These are phyloP conservation scores for Hemibagrus guttatus DNA, from an alignment of 2,797 vertebrate species.

Conservation along the genomic window DNA sequence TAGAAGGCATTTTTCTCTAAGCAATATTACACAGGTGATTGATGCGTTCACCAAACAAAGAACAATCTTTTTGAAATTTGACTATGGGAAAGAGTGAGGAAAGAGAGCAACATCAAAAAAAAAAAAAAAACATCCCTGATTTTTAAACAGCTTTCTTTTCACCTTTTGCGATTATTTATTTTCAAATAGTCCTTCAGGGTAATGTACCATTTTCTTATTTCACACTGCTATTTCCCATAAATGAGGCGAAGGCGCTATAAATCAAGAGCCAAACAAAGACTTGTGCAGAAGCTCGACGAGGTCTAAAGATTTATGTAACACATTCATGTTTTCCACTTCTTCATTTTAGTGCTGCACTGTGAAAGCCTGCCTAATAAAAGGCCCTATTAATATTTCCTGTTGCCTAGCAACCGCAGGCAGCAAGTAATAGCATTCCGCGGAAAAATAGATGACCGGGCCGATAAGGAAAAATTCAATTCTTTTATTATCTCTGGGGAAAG, in stretches of 20 bases:
- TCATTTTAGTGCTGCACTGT: conserved; percentile 98
- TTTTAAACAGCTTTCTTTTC: conserved; percentile 91
- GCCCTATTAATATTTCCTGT: conserved; percentile 99
- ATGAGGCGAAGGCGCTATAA: conserved; percentile 98
- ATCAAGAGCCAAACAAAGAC: conserved; percentile 99
- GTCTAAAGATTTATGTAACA: conserved; percentile 99
- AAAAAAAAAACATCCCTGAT: conserved; percentile 55
- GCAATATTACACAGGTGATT: conserved; percentile 60
- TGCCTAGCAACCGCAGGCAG: conserved; percentile 96
- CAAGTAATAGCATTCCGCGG: conserved; percentile 99
- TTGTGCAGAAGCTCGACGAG: conserved; percentile 93
- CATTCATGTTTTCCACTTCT: conserved; percentile 99
- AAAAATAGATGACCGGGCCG: conserved; percentile 98
- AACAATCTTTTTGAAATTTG: conserved; percentile 60
- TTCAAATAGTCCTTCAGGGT: conserved; percentile 97
- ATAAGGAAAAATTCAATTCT: conserved; percentile 99
- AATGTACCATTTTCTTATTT: conserved; percentile 99
- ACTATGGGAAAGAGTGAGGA: conserved; percentile 26
- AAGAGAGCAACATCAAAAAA: conserved; percentile 21
- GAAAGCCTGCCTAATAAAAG: conserved; percentile 99
- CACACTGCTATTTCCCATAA: conserved; percentile 96
- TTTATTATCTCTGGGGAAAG: conserved; percentile 99
- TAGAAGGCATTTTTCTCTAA: conserved; percentile 58
- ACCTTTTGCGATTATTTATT: conserved; percentile 99
- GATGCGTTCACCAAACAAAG: conserved; percentile 49